Evolutionary conservation across 2,888 invertebrate species (phyloP), one percentile per base, ranked within the genome.

Genomic region (Sturmia bella): DNA sequence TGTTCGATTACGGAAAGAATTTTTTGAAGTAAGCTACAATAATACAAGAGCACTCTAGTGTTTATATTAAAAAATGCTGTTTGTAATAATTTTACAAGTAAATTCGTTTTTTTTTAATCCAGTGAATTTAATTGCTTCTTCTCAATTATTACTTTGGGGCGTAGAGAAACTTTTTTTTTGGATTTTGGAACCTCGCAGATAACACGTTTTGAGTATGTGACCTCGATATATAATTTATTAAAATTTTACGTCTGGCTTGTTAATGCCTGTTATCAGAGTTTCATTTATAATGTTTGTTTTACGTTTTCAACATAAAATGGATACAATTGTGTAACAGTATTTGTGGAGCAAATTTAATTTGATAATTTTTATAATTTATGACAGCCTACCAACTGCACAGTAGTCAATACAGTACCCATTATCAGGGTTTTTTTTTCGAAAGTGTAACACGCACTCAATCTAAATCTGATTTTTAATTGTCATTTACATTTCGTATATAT

Each of bases 281-380:
- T 15, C 11, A 13, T 19, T 37, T 1, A 32, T 7, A 32, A 7
- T 32, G 57, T 59, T 50, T 24, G 21, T 70, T 59, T 21, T 6
- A 50, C 11, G 57, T 24, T 0, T 17, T 37, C 13, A 19, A 68
- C 43, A 68, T 56, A 68, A 56, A 69, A 56, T 41, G 43, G 32
- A 32, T n/a, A 3, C 15, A 66, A 0, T 69, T 69, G 13, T 5
- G 17, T 17, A 2, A 32, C 56, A 17, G n/a, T 54, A 43, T 24
- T 43, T 13, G n/a, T 48, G 17, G 39, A 17, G 1, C 19, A 50
- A 59, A 61, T 27, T n/a, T 12, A 19, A 27, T 41, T 11, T 41
- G 72, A 73, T 63, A 54, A 63, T 21, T 24, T 63, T 73, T 52
- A 45, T 54, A 56, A 45, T 73, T 56, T 45, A 73, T 64, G 15